Evolutionary conservation across 2,797 vertebrate species (phyloP).

Genomic region (Nannoperca australis): DNA sequence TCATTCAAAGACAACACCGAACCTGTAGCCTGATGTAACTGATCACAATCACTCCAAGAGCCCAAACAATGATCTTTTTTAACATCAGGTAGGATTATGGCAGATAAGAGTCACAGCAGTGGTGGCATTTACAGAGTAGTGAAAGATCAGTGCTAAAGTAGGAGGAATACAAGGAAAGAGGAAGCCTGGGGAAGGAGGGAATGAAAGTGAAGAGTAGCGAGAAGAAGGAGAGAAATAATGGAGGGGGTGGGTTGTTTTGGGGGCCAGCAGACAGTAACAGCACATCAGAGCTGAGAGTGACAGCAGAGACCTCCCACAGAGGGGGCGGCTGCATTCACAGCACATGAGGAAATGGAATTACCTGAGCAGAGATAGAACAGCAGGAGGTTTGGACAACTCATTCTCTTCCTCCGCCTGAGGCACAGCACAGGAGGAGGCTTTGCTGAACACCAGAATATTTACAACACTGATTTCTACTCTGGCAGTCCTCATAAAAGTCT

Average conservation of each 20-base stretch:
- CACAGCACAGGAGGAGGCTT: conserved; percentile 13
- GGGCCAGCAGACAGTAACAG: background rate
- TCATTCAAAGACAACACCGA: background rate
- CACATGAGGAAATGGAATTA: conserved; percentile 53
- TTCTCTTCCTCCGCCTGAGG: conserved; percentile 20
- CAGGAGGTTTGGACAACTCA: conserved; percentile 40
- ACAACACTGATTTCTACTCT: background rate
- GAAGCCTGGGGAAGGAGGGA: background rate
- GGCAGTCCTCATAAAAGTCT: background rate
- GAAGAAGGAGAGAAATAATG: background rate
- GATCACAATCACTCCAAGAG: background rate
- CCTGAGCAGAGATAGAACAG: conserved; percentile 40
- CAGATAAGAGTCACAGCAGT: background rate
- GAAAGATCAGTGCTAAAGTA: background rate
- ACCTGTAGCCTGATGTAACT: background rate
- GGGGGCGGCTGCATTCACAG: conserved; percentile 1
- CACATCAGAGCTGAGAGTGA: conserved; percentile 32
- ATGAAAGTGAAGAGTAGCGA: background rate
- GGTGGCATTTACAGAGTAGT: background rate
- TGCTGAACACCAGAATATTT: conserved; percentile 6
- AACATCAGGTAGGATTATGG: background rate
- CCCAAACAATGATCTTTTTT: background rate
- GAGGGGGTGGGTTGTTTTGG: conserved; percentile 10
- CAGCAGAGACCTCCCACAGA: conserved; percentile 17
- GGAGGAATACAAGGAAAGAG: background rate